Evolutionary conservation across 2,113 vertebrate genomes (phyloP), one percentile per base, ranked within the genome.

Genomic region (Lampris incognitus): DNA sequence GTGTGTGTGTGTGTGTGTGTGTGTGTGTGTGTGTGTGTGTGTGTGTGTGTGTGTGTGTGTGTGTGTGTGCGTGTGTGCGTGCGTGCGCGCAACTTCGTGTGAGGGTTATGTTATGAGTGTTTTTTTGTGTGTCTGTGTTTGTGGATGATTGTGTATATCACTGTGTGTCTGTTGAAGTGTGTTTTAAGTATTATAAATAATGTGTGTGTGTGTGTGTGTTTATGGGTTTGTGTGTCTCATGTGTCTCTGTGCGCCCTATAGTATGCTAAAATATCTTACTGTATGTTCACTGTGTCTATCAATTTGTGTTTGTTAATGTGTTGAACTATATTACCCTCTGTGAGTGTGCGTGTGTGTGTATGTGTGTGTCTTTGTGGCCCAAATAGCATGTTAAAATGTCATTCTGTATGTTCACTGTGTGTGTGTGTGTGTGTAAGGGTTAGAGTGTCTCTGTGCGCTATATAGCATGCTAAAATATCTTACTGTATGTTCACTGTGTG

Each of bases 21-120:
- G 44, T 46, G 44, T 46, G 44, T 46, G 4, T 1, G 4, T 46
- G 44, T 46, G 44, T 4, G 44, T 46, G 40, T 51, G 55, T 58
- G 36, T 50, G 48, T 64, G 60, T 72, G 58, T 72, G 58, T 36
- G 7, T 66, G 56, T n/a, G 48, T 63, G 58, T 72, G 70, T 62
- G 41, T 72, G 69, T 52, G 57, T 50, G 49, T 68, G 39, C 9
- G 8, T 46, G 44, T 46, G 4, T 46, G 44, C 44, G 7, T 46
- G 4, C 7, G 44, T 46, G 44, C 7, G 44, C 44, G 44, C 7
- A 4, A 46, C 44, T 46, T 4, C 7, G 44, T 46, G 44, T 46
- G 7, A 5, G 44, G 4, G 44, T 46, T 46, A 46, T 46, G 44
- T 46, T 5, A 62, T n/a, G 9, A 7, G 9, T 62, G n/a, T 62